Percentiles rank a stretch among this genome's conserved stretches.
Conservation (phyloP, 2,113 vertebrate genomes). For the Mustelus asterias region DNA sequence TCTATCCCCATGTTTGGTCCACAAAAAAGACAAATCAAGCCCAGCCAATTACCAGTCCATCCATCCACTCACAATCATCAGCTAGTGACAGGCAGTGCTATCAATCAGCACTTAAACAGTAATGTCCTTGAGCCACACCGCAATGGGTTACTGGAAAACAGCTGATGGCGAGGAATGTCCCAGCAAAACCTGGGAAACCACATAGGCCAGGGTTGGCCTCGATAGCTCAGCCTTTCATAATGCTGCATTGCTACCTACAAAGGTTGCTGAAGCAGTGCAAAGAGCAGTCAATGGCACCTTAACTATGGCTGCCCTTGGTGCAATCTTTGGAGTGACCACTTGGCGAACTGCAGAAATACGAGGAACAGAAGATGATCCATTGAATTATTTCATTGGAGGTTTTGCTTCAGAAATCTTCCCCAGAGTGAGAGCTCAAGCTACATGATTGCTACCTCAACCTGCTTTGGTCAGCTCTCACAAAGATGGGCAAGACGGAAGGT, state of each 20-base stretch:
- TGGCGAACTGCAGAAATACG: conserved; percentile 74
- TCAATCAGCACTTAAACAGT: no score
- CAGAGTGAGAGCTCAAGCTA: conserved; percentile 78
- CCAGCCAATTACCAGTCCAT: no score
- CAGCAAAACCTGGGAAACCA: no score
- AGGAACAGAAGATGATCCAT: conserved; percentile 66
- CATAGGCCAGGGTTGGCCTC: conserved; percentile 53
- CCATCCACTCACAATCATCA: no score
- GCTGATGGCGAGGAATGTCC: no score
- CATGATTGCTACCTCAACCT: conserved; percentile 55
- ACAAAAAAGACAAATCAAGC: no score
- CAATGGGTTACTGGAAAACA: no score
- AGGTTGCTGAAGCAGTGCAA: conserved; percentile 52
- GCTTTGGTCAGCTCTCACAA: conserved; percentile 62
- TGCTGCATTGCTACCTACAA: conserved; percentile 45
- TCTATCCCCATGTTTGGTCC: no score
- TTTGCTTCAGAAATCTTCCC: conserved; percentile 71
- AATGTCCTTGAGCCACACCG: no score
- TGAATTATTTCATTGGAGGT: conserved; percentile 85
- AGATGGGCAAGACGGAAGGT: conserved; percentile 70
- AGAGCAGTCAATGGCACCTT: conserved; percentile 54
- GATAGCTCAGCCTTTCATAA: conserved; percentile 68
- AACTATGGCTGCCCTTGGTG: conserved; percentile 76
- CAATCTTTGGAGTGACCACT: conserved; percentile 73
- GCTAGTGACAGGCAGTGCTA: no score